These are phyloP conservation scores for Morpho helenor DNA, from an alignment of 2,888 invertebrate species.

Conservation along the genomic window DNA sequence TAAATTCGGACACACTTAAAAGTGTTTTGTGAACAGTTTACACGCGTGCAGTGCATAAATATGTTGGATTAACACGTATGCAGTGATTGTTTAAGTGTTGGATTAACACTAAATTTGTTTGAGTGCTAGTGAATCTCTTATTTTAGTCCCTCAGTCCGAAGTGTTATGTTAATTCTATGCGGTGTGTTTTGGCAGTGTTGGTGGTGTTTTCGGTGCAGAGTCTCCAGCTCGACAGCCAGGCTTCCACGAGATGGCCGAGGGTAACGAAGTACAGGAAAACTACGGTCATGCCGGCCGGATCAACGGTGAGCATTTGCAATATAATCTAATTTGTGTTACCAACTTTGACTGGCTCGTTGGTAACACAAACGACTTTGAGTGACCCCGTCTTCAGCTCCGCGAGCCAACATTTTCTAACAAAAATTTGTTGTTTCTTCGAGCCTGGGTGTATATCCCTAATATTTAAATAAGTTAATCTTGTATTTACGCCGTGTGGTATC, in stretches of 20 bases:
- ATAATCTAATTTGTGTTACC: too few relatives aligned
- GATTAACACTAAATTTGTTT: background rate
- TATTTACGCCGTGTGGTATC: too few relatives aligned
- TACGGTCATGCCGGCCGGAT: conserved; percentile 61
- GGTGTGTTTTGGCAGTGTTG: conserved; percentile 59
- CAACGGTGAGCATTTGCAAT: conserved; percentile 47
- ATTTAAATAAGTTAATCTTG: too few relatives aligned
- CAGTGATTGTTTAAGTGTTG: background rate
- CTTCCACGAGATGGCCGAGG: conserved; percentile 81
- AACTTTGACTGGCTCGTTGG: too few relatives aligned
- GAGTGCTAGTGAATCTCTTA: background rate
- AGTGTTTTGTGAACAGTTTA: too few relatives aligned
- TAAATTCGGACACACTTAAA: too few relatives aligned
- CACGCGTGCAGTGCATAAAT: background rate
- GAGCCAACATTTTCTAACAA: too few relatives aligned
- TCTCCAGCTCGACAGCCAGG: conserved; percentile 78
- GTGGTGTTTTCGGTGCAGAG: conserved; percentile 65
- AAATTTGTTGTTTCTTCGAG: too few relatives aligned
- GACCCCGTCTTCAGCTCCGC: too few relatives aligned
- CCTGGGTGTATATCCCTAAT: too few relatives aligned
- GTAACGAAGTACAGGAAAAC: conserved; percentile 83
- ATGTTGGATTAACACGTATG: background rate
- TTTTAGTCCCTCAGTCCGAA: background rate
- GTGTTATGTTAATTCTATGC: conserved; percentile 39
- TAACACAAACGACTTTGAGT: too few relatives aligned